Conservation (phyloP, 2,113 vertebrate genomes). For the Sturnira hondurensis region DNA sequence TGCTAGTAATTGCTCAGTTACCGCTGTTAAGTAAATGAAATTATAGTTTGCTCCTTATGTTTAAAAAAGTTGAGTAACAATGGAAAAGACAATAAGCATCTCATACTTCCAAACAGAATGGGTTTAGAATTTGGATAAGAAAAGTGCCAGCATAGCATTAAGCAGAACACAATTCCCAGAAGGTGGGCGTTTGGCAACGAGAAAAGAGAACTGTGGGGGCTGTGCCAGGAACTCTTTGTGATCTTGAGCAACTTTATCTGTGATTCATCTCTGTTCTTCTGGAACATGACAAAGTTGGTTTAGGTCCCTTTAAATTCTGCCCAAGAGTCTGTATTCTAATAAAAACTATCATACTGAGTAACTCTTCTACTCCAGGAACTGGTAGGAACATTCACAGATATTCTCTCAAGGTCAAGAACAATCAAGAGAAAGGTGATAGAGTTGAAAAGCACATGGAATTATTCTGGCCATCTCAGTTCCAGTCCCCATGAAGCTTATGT, state of each 20-base stretch:
- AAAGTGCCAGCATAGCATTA: not conserved
- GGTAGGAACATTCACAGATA: not conserved
- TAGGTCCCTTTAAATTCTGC: not conserved
- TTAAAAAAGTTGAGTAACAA: not conserved
- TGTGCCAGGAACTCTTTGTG: not conserved
- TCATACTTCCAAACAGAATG: not conserved
- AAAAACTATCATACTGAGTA: not conserved
- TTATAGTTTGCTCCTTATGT: not conserved
- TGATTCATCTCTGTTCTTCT: not conserved
- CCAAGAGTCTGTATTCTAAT: not conserved
- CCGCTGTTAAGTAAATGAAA: not conserved
- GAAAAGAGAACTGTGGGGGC: not conserved
- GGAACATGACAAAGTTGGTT: not conserved
- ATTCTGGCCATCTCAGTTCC: not conserved
- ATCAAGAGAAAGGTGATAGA: conserved; percentile 8
- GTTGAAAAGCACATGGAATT: not conserved
- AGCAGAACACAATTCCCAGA: not conserved
- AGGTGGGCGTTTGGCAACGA: not conserved
- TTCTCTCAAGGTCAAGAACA: conserved; percentile 1
- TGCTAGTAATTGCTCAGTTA: not conserved
- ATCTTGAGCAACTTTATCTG: not conserved
- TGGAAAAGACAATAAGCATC: not conserved
- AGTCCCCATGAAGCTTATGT: not conserved
- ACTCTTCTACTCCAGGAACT: not conserved
- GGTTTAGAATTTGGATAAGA: not conserved